A percentile compares a stretch with the other conserved stretches of the same genome.
Evolutionary conservation across 2,113 vertebrate genomes (phyloP).

Genomic region (Casuarius casuarius): DNA sequence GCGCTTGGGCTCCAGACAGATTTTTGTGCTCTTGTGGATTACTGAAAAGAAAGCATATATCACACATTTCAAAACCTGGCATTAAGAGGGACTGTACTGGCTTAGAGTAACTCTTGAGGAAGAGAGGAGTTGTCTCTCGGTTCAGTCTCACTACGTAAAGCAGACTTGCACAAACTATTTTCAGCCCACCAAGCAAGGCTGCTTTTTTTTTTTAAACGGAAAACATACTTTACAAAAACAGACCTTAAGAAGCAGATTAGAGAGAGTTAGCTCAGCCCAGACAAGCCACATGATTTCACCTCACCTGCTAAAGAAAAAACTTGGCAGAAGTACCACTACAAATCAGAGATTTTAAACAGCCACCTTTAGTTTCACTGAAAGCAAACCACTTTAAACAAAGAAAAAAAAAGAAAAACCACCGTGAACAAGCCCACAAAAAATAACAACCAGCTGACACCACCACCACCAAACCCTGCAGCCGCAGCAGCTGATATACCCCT

Average conservation of each 20-base stretch:
- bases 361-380: not conserved
- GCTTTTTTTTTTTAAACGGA: not conserved
- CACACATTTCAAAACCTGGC: not conserved
- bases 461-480: not conserved
- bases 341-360: not conserved
- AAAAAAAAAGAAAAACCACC: not conserved
- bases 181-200: not conserved
- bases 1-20: not conserved
- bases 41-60: not conserved
- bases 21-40: not conserved
- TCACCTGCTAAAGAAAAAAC: constrained; percentile 3
- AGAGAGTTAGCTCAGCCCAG: not conserved
- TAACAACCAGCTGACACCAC: no score
- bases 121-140: no score
- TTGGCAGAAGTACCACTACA: not conserved
- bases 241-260: not conserved
- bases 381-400: not conserved
- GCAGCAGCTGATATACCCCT: not conserved
- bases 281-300: not conserved
- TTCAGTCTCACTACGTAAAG: not conserved
- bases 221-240: not conserved
- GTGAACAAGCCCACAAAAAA: no score
- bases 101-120: not conserved
- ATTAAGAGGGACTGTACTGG: not conserved
- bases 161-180: not conserved